A percentile compares a stretch with the other conserved stretches of the same genome.
Conservation (phyloP, 2,113 vertebrate genomes). For the Enhydra lutris region DNA sequence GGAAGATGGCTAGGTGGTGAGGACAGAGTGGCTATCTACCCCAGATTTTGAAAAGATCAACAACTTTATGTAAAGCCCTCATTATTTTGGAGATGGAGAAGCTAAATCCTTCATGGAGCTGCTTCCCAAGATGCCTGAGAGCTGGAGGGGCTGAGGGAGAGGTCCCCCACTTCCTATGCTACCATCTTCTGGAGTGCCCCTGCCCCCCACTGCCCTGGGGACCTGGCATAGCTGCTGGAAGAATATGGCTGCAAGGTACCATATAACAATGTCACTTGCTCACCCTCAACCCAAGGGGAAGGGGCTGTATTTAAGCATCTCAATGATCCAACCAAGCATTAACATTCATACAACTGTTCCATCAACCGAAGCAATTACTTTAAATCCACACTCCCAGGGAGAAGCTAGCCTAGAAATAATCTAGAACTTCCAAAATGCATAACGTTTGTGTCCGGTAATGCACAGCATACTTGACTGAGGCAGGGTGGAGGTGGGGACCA, state of each 20-base stretch:
- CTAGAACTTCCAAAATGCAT: neutral
- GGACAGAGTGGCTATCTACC: neutral
- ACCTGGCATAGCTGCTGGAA: neutral
- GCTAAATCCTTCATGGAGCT: neutral
- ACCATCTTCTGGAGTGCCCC: neutral
- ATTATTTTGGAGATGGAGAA: neutral
- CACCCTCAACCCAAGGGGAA: neutral
- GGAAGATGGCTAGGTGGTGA: neutral
- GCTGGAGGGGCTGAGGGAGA: neutral
- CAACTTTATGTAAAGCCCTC: neutral
- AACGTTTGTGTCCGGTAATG: neutral
- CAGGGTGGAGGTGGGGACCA: neutral
- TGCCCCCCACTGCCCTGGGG: neutral
- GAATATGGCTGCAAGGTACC: neutral
- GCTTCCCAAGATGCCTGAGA: neutral
- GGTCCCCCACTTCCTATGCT: neutral
- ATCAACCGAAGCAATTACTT: neutral
- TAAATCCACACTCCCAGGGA: neutral
- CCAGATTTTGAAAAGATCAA: neutral
- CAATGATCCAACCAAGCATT: neutral
- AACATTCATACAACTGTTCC: constrained; percentile 56
- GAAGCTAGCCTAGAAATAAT: neutral
- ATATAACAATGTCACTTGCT: neutral
- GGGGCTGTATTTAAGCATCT: constrained; percentile 4
- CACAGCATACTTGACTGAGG: neutral